Evolutionary conservation across 2,113 vertebrate species (phyloP), one percentile per base, ranked within the genome.

Genomic region (Dissostichus mawsoni): DNA sequence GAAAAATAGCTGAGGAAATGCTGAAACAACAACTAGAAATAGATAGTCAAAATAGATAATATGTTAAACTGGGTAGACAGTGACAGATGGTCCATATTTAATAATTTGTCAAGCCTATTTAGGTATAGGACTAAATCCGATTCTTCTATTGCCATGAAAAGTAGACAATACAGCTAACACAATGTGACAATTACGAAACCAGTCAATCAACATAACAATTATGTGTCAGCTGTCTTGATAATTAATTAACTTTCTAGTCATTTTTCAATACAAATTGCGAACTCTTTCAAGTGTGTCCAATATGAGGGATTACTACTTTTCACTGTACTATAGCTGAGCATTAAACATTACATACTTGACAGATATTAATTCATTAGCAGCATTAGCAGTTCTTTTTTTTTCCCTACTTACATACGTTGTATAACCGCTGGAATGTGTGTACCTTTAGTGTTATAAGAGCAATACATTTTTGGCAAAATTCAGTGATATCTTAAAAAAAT

Each of bases 11-110:
- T 17, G 44, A 55, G 5, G 13, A 55, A 29, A 36, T 29, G 63
- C 69, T 74, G 23, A 64, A 69, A 61, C 11, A 69, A 61, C 14
- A 0, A 18, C 29, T 59, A 59, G n/a, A 83, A 63, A 69, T 14
- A 48, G 0, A 48, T 53, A 53, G 36, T n/a, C 36, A 69, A 53
- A 11, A 59, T 44, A 73, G 20, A 51, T 33, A 18, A 52, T 59
- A 23, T 59, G 47, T 69, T 69, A 69, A 11, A 64, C 51, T 20
- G 23, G 65, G 18, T 20, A 50, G 41, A 51, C 47, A 48, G 33
- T 56, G 20, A 76, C 47, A 17, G 61, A 52, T 52, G 29, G 41
- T 29, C 36, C 36, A 41, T 41, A 41, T 41, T 41, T 7, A 41
- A 41, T 8, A 8, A 41, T 41, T 41, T 8, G 0, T 41, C 36